These are phyloP conservation scores for Sorex maritimensis DNA, from an alignment of 2,797 vertebrate genomes.

Conservation along the genomic window DNA sequence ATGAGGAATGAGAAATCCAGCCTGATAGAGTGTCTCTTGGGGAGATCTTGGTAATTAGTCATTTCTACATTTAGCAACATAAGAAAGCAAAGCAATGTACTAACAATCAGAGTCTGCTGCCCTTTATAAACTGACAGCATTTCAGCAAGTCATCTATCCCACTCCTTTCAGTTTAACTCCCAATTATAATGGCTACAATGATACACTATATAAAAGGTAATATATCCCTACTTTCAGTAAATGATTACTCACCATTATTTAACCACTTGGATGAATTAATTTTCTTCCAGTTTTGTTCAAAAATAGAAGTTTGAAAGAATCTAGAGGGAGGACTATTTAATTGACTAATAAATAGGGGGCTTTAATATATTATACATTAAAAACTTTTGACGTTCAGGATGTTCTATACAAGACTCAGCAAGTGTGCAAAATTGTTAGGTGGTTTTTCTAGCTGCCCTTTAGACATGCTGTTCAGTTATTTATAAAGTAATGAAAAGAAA, in stretches of 20 bases:
- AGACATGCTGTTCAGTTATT: constrained; percentile 63
- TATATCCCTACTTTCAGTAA: constrained; percentile 20
- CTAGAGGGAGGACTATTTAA: constrained; percentile 8
- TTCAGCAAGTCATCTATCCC: background rate
- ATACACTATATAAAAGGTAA: constrained; percentile 18
- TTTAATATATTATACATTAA: constrained; percentile 55
- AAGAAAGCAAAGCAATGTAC: constrained; percentile 39
- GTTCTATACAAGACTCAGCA: constrained; percentile 23
- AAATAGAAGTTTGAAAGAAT: constrained; percentile 59
- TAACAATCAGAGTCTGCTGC: constrained; percentile 20
- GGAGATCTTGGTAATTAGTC: background rate
- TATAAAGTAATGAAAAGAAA: constrained; percentile 76
- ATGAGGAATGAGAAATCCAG: constrained; percentile 11
- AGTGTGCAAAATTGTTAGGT: constrained; percentile 55
- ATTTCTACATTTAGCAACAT: constrained; percentile 9
- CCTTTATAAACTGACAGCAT: constrained; percentile 5
- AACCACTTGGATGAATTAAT: constrained; percentile 67
- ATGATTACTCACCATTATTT: constrained; percentile 26
- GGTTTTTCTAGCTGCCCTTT: constrained; percentile 56
- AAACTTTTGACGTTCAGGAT: constrained; percentile 65
- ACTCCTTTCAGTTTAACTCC: background rate
- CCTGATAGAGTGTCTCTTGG: background rate
- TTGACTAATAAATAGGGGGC: too few relatives aligned
- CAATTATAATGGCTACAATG: background rate
- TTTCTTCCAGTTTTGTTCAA: constrained; percentile 27